These are phyloP conservation scores for Dicrostonyx torquatus DNA, from an alignment of 2,797 vertebrate genomes.

Conservation along the genomic window DNA sequence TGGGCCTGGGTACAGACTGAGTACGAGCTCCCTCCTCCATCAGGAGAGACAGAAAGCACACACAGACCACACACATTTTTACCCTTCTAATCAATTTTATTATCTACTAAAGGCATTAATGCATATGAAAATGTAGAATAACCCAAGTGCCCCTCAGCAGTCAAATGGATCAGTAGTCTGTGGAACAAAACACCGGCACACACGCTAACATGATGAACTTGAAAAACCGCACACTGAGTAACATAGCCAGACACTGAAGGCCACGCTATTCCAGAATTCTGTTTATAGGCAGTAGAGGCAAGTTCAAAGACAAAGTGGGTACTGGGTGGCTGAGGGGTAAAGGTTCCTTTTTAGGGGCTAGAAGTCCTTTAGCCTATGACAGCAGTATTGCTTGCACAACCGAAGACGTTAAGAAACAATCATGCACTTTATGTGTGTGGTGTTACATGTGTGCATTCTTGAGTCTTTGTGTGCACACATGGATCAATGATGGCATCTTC, in stretches of 20 bases:
- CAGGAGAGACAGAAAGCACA: not conserved
- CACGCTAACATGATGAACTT: too few species aligned
- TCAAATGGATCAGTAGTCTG: not conserved
- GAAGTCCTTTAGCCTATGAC: not conserved
- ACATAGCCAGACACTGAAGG: not conserved
- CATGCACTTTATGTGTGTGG: not conserved
- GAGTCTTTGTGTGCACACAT: not conserved
- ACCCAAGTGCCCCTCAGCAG: not conserved
- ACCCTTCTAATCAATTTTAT: not conserved
- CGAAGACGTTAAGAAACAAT: not conserved
- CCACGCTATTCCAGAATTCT: not conserved
- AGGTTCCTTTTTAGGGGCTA: not conserved
- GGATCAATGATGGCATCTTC: not conserved
- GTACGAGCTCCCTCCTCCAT: not conserved
- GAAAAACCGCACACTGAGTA: not conserved
- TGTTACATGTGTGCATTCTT: not conserved
- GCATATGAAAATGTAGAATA: not conserved
- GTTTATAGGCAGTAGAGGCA: not conserved
- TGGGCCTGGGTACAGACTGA: not conserved
- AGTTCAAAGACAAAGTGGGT: not conserved
- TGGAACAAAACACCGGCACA: not conserved
- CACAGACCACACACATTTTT: not conserved
- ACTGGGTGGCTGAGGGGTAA: not conserved
- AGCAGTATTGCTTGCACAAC: not conserved
- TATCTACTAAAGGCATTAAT: not conserved